Base-by-base conservation (phyloP, 2,113 vertebrate genomes). In the Myotis brandtii region DNA sequence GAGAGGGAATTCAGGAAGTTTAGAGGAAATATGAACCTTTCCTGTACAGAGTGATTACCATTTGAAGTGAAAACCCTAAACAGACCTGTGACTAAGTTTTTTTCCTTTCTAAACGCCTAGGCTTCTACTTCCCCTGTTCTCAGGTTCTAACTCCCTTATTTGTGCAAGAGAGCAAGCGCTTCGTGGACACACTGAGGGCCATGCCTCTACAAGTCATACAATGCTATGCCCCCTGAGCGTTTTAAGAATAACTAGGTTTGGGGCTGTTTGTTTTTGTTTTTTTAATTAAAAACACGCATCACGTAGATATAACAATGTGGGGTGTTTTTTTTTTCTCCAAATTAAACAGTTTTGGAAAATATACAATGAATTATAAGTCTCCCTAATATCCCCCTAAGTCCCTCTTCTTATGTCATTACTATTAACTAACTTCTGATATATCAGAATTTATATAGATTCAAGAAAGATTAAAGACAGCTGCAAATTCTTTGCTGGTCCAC, bases 41-140 rank as follows among this genome's bases (percentile, higher is more conserved):
- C 89, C 96, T 96, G 87, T 93, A 93, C 59, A 73, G 69, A 96
- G 30, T 62, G 43, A 96, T 97, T 95, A 96, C 69, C 84, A 96
- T 56, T 91, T 93, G 77, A 82, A 84, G 62, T 89, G 89, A 85
- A 96, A 96, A 95, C 79, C 75, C 91, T 96, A 86, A 94, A 73
- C 92, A 91, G 87, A 75, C 37, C 66, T 84, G 20, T 37, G 21
- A 75, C 90, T 83, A 34, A 76, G 40, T 73, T 56, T 69, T 87
- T 67, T 13, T 0, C 30, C 30, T 30, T 86, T 50, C 25, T 79
- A 69, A 86, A 89, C 52, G 2, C 2, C 59, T 72, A 14, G 37
- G 10, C 32, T 67, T 62, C 30, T 50, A 43, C 6, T 72, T 77
- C 2, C 20, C 46, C 72, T 85, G 1, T 73, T 85, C 52, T 81